Conservation (phyloP, 2,888 invertebrate genomes). For the Agriopis marginaria region DNA sequence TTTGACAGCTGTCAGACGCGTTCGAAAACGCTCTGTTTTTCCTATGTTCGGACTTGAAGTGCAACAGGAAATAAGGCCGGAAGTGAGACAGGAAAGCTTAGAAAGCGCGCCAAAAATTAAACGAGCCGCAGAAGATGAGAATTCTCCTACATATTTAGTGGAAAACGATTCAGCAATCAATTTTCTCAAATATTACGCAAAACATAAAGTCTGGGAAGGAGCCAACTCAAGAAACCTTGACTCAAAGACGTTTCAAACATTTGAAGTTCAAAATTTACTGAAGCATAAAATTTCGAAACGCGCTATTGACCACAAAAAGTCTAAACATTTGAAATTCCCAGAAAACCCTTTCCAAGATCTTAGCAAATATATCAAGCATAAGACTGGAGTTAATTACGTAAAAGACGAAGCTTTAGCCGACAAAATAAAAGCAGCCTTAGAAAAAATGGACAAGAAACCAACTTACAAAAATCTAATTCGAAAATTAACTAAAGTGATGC, state of each 20-base stretch:
- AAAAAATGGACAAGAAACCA: constrained; percentile 36
- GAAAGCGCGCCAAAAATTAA: constrained; percentile 43
- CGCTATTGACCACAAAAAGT: constrained; percentile 45
- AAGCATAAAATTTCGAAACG: constrained; percentile 50
- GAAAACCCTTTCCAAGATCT: constrained; percentile 55
- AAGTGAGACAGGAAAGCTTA: constrained; percentile 12
- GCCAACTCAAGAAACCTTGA: constrained; percentile 52
- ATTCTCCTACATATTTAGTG: background rate
- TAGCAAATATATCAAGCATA: constrained; percentile 49
- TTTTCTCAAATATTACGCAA: constrained; percentile 67
- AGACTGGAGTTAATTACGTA: constrained; percentile 46
- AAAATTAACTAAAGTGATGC: constrained; percentile 7
- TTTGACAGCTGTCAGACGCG: constrained; percentile 37
- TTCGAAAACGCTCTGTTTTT: constrained; percentile 43
- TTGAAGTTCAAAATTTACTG: constrained; percentile 59
- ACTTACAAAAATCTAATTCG: constrained; percentile 22
- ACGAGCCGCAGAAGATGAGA: constrained; percentile 48
- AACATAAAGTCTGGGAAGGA: constrained; percentile 70
- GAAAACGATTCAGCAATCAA: constrained; percentile 54
- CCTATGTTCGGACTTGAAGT: constrained; percentile 15
- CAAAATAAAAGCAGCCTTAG: constrained; percentile 51
- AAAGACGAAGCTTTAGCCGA: constrained; percentile 47
- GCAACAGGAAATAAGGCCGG: background rate
- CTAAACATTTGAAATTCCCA: constrained; percentile 41
- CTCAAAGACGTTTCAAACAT: constrained; percentile 36